Percentiles rank a stretch among this genome's conserved stretches.
phyloP scores from a whole-genome alignment of 2,888 invertebrate species.

The Acronicta alni region DNA sequence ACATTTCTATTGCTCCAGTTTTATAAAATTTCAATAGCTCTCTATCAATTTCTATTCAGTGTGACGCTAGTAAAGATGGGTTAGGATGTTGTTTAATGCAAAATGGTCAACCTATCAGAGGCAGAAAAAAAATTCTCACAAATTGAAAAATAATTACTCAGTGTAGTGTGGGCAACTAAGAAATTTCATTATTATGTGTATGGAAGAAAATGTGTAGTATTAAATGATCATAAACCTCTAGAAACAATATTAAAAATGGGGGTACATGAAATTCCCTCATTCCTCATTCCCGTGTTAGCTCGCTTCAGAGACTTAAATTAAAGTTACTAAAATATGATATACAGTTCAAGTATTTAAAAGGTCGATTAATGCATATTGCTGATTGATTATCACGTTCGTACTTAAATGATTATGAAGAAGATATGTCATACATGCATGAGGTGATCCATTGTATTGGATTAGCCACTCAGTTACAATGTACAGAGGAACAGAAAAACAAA shows the following conservation, averaged over 20 bases:
- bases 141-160: constrained; percentile 71
- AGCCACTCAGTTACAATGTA: neutral
- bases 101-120: constrained; percentile 33
- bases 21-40: constrained; percentile 28
- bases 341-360: neutral
- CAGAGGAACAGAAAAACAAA: neutral
- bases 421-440: neutral
- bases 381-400: neutral
- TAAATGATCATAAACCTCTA: constrained; percentile 66
- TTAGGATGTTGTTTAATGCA: constrained; percentile 40
- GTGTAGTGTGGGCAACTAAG: constrained; percentile 61
- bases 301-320: neutral
- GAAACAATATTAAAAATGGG: constrained; percentile 55
- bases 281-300: too few relatives aligned
- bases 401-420: neutral
- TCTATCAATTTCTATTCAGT: constrained; percentile 17
- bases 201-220: constrained; percentile 45
- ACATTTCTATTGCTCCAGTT: constrained; percentile 3
- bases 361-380: neutral
- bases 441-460: neutral
- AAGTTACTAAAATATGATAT: neutral
- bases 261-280: neutral
- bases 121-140: constrained; percentile 51
- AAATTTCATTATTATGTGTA: constrained; percentile 42
- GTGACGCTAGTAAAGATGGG: constrained; percentile 36